phyloP scores from a whole-genome alignment of 2,797 vertebrate genomes.

The Columba guinea region DNA sequence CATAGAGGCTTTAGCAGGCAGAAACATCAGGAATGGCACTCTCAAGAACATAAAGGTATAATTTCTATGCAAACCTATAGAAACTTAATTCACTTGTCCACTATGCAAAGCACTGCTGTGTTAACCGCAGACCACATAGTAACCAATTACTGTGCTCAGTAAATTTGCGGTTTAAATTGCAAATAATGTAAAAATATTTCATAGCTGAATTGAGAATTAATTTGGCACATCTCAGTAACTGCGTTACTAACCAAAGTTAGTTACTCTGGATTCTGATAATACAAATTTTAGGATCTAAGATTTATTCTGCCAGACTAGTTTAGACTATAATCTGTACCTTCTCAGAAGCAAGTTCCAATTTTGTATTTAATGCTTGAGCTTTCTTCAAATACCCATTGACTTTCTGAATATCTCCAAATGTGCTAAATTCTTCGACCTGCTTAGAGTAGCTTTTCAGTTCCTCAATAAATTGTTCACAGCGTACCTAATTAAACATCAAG shows the following conservation, averaged over 20 bases:
- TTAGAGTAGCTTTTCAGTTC: slow-evolving; percentile 83
- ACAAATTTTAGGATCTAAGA: background rate
- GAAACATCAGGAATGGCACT: background rate
- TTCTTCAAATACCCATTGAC: slow-evolving; percentile 85
- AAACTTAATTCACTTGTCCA: background rate
- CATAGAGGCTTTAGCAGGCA: background rate
- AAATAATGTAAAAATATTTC: background rate
- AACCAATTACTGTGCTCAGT: background rate
- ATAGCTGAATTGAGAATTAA: background rate
- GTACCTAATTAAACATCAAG: slow-evolving; percentile 71
- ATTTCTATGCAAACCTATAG: background rate
- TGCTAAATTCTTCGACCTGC: slow-evolving; percentile 82
- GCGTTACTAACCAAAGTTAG: background rate
- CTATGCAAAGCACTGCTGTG: background rate
- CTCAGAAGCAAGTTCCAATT: slow-evolving; percentile 82
- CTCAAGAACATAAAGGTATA: background rate
- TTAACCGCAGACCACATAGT: background rate
- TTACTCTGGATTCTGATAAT: background rate
- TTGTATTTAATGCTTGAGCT: slow-evolving; percentile 80
- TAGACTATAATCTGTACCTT: slow-evolving; percentile 76
- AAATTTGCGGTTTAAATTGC: background rate
- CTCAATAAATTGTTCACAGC: slow-evolving; percentile 81
- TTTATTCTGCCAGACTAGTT: background rate
- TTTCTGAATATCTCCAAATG: slow-evolving; percentile 80
- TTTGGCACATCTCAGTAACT: background rate